phyloP scores from a whole-genome alignment of 2,888 invertebrate genomes.

The Melangyna quadrimaculata region DNA sequence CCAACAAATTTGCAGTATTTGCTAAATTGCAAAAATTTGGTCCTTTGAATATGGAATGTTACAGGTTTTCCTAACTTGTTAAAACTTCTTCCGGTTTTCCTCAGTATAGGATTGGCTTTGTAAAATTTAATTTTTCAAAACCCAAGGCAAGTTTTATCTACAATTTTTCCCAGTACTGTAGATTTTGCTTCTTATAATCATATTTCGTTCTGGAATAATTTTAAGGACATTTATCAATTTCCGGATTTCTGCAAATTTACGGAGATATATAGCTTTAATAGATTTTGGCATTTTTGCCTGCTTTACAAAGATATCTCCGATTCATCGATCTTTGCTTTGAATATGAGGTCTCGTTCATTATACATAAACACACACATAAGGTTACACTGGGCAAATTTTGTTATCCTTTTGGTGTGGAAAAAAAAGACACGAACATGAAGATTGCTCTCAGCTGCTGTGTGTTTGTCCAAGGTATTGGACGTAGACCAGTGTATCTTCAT shows the following conservation, averaged over 20 bases:
- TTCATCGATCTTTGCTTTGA: neutral
- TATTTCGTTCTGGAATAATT: neutral
- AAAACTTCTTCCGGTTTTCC: too few species aligned
- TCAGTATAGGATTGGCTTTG: too few species aligned
- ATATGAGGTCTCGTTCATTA: too few species aligned
- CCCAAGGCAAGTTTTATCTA: too few species aligned
- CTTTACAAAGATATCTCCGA: conserved; percentile 12
- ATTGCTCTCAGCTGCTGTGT: conserved; percentile 49
- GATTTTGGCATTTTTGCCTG: conserved; percentile 53
- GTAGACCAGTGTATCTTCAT: neutral
- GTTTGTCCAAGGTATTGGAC: conserved; percentile 24
- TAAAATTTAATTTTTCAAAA: too few species aligned
- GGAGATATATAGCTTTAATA: conserved; percentile 43
- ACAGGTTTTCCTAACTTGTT: too few species aligned
- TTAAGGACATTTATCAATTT: conserved; percentile 68
- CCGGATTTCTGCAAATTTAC: conserved; percentile 59
- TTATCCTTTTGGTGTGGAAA: conserved; percentile 36
- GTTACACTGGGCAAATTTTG: conserved; percentile 26
- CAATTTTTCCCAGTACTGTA: neutral
- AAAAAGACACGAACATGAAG: conserved; percentile 45
- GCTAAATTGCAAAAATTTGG: too few species aligned
- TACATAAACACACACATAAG: too few species aligned
- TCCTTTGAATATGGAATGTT: too few species aligned
- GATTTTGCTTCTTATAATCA: neutral
- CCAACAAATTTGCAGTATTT: too few species aligned